Conservation (phyloP, 2,888 invertebrate genomes). For the Zygaena filipendulae region DNA sequence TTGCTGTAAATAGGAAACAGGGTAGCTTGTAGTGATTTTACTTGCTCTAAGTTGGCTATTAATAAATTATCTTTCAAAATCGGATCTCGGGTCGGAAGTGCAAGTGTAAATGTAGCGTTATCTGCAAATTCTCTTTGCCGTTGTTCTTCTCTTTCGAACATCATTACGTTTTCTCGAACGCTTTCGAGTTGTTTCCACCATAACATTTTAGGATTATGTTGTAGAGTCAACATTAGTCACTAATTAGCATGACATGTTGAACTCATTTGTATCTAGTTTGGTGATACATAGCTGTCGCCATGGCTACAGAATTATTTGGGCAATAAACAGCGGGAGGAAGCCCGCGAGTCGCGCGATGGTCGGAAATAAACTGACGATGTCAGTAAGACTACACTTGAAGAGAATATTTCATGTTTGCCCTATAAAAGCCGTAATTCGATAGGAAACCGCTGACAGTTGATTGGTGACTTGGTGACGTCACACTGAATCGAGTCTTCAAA, state of each 20-base stretch:
- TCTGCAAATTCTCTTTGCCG: conserved; percentile 36
- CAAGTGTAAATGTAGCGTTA: conserved; percentile 43
- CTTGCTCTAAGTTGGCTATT: conserved; percentile 59
- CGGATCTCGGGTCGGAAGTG: conserved; percentile 43
- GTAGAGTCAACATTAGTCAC: conserved; percentile 23
- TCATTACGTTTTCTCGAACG: conserved; percentile 41
- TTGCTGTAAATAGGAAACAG: conserved; percentile 71
- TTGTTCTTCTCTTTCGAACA: conserved; percentile 52
- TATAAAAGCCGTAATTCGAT: conserved; percentile 40
- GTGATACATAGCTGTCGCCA: conserved; percentile 37
- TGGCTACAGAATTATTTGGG: conserved; percentile 38
- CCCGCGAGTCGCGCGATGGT: conserved; percentile 42
- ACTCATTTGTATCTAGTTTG: too few species aligned
- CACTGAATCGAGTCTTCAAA: too few species aligned
- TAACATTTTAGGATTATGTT: conserved; percentile 56
- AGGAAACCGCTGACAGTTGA: conserved; percentile 43
- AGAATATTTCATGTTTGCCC: conserved; percentile 43
- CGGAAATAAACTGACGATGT: conserved; percentile 47
- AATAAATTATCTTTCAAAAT: conserved; percentile 48
- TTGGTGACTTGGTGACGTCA: conserved; percentile 58
- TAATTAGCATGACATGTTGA: too few species aligned
- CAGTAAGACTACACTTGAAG: conserved; percentile 37
- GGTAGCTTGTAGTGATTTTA: conserved; percentile 73
- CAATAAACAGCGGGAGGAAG: conserved; percentile 21
- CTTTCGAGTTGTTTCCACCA: conserved; percentile 62